Base-by-base conservation (phyloP, 2,113 vertebrate species). In the Salvelinus sp. region DNA sequence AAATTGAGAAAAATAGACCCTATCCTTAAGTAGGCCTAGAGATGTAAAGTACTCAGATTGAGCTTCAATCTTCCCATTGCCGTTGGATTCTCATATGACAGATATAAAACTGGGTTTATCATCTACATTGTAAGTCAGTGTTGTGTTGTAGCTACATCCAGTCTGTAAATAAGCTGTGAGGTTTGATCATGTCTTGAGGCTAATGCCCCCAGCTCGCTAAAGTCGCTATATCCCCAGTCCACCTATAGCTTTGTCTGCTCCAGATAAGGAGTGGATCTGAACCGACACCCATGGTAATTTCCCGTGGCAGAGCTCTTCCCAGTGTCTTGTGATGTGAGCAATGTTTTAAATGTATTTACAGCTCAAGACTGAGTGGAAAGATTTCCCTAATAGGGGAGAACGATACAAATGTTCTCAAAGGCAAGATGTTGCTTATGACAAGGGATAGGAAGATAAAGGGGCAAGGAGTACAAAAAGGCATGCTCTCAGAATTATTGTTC, bases 241-340 rank as follows among this genome's bases (percentile, higher is more conserved):
- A 3, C 3, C 50, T 57, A 38, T 38, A 7, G 64, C 27, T 74
- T 74, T 72, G 77, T 76, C 68, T 71, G 47, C 57, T 65, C 64
- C 16, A 68, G 60, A 76, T 83, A 86, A 77, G 78, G 86, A 84
- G 76, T 79, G 83, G 83, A 82, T 47, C 79, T 74, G 79, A 86
- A 79, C 82, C 81, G 90, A 85, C 88, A 87, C 82, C 82, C 80
- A 81, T 83, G 82, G 84, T 92, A 84, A 92, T 92, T 90, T 92
- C 81, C 88, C 86, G 79, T 87, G 89, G 82, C 86, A 87, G 84
- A 77, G 74, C 86, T 87, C 73, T 86, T 38, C 54, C 70, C 74
- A 68, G 74, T 27, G 44, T 84, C 78, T 75, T 27, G 77, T 69
- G 80, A 80, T 76, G 81, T 28, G 48, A 79, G 63, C 77, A 78